phyloP scores from a whole-genome alignment of 2,888 invertebrate species.

The Gasteruption jaculator region DNA sequence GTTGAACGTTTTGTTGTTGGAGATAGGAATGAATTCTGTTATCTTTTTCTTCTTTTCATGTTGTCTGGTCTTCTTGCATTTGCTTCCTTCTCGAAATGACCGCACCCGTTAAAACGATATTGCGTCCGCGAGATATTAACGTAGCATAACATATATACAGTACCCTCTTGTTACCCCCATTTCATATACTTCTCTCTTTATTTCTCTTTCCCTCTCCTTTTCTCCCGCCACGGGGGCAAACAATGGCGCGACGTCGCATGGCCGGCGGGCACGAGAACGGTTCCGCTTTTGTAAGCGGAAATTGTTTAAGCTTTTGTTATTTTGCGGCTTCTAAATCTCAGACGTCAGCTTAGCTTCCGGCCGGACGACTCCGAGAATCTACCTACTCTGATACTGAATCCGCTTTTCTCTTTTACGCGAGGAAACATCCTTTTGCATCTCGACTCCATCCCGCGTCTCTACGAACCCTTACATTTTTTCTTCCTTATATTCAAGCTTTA shows the following conservation, averaged over 20 bases:
- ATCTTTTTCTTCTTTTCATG: slow-evolving; percentile 9
- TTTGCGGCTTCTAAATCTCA: slow-evolving; percentile 45
- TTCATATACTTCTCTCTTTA: neutral
- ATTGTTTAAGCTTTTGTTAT: slow-evolving; percentile 45
- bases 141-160: slow-evolving; percentile 15
- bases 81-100: slow-evolving; percentile 18
- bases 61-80: slow-evolving; percentile 4
- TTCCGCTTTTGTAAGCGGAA: slow-evolving; percentile 38
- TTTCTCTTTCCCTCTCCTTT: slow-evolving; percentile 14
- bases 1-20: too few species aligned
- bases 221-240: slow-evolving; percentile 24
- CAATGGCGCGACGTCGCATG: slow-evolving; percentile 32
- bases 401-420: too few species aligned
- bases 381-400: too few species aligned
- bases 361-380: too few species aligned
- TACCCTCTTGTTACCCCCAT: slow-evolving; percentile 11
- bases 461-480: too few species aligned
- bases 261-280: slow-evolving; percentile 28
- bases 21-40: slow-evolving; percentile 1
- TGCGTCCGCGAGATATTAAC: slow-evolving; percentile 37
- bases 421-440: too few species aligned
- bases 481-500: too few species aligned
- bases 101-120: slow-evolving; percentile 36
- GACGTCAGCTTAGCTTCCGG: too few species aligned
- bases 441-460: too few species aligned